Percentiles rank a stretch among this genome's conserved stretches.
Conservation (phyloP, 2,113 vertebrate genomes). For the Platichthys stellatus region DNA sequence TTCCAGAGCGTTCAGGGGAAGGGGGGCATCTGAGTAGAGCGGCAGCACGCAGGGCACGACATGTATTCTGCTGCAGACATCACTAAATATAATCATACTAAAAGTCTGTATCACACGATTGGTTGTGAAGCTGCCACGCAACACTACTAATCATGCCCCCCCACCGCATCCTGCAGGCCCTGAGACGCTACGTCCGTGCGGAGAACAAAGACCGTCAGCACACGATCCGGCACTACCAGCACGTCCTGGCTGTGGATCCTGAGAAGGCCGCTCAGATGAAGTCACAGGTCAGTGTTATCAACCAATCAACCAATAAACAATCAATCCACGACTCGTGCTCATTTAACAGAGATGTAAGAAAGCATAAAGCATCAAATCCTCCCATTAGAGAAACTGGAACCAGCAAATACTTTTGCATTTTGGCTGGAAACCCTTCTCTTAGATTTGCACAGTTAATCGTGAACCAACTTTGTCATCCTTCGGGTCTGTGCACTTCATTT, state of each 20-base stretch:
- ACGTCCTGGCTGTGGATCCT: slow-evolving; percentile 95
- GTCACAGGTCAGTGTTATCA: slow-evolving; percentile 87
- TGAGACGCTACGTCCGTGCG: slow-evolving; percentile 90
- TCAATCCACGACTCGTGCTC: too few relatives aligned
- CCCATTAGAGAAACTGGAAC: background rate
- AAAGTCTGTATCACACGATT: too few relatives aligned
- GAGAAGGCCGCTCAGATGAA: slow-evolving; percentile 99
- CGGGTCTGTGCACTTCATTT: background rate
- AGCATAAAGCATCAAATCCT: background rate
- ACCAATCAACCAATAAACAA: too few relatives aligned
- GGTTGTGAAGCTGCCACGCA: too few relatives aligned
- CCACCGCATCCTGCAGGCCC: slow-evolving; percentile 93
- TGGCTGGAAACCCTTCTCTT: background rate
- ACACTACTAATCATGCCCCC: slow-evolving; percentile 2
- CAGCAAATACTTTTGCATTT: too few relatives aligned
- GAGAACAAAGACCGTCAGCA: slow-evolving; percentile 98
- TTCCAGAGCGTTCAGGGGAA: too few relatives aligned
- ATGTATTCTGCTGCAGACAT: too few relatives aligned
- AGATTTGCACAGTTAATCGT: background rate
- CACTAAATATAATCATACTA: too few relatives aligned
- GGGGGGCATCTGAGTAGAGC: too few relatives aligned
- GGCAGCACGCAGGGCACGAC: too few relatives aligned
- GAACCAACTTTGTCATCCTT: background rate
- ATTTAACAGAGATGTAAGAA: too few relatives aligned
- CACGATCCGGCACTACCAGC: slow-evolving; percentile 97